phyloP scores from a whole-genome alignment of 1,140 invertebrate genomes.

The Vollenhovia emeryi region DNA sequence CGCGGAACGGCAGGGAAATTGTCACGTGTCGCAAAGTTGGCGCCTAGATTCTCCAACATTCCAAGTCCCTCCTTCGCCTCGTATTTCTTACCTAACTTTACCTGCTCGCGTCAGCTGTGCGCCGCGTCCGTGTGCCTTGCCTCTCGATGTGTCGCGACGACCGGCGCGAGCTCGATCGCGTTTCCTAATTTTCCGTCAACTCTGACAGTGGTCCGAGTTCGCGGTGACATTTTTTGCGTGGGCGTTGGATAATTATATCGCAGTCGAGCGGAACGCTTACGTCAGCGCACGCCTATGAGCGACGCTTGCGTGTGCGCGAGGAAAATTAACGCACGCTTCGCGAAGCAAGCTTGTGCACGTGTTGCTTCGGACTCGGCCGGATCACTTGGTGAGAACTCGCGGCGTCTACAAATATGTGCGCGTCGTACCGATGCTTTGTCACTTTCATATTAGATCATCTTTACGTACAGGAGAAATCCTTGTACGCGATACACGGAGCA shows the following conservation, averaged over 20 bases:
- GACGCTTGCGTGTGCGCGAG: background rate
- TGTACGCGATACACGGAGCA: too few species aligned
- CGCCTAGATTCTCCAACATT: background rate
- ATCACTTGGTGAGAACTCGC: background rate
- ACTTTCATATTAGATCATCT: background rate
- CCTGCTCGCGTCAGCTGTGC: background rate
- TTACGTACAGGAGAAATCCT: background rate
- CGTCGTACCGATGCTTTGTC: background rate
- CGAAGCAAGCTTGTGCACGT: background rate
- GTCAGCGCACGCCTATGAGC: background rate
- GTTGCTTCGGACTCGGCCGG: background rate
- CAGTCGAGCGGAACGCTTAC: background rate
- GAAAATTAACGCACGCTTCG: background rate
- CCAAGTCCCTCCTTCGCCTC: too few species aligned
- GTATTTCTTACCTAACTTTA: constrained; percentile 30
- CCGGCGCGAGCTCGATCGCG: background rate
- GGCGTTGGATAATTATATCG: background rate
- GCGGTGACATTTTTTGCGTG: background rate
- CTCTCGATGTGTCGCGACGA: background rate
- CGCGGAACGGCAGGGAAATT: background rate
- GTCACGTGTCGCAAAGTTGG: background rate
- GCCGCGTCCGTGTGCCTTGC: background rate
- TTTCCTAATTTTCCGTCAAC: background rate
- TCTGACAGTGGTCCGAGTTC: background rate
- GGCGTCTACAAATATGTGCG: background rate